Percentiles rank a stretch among this genome's conserved stretches.
Evolutionary conservation across 2,797 vertebrate species (phyloP).

Genomic region (Echeneis naucrates): DNA sequence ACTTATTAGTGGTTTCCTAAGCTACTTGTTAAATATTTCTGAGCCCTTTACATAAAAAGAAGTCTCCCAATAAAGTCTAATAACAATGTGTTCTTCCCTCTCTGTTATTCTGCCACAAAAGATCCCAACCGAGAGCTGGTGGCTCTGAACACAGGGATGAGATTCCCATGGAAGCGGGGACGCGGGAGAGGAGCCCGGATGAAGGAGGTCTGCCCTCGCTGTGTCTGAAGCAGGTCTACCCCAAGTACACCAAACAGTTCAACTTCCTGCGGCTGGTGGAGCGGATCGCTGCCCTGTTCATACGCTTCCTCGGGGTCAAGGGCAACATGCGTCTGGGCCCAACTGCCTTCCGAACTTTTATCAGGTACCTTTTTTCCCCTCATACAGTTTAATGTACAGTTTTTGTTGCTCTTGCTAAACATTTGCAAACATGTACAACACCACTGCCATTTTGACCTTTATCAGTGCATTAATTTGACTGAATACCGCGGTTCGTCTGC

Average conservation of each 20-base stretch:
- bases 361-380: constrained; percentile 86
- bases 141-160: constrained; percentile 66
- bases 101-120: neutral
- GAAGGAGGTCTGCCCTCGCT: constrained; percentile 84
- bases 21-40: neutral
- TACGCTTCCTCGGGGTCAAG: constrained; percentile 95
- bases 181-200: constrained; percentile 29
- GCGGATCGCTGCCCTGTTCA: constrained; percentile 90
- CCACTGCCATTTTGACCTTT: no score
- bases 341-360: constrained; percentile 94
- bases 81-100: neutral
- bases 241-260: constrained; percentile 95
- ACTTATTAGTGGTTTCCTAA: neutral
- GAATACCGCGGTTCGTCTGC: no score
- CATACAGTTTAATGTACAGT: no score
- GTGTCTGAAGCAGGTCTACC: constrained; percentile 96
- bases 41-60: neutral
- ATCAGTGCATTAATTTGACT: no score
- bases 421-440: no score
- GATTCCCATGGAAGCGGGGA: constrained; percentile 50
- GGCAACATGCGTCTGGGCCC: constrained; percentile 94
- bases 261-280: constrained; percentile 91
- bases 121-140: constrained; percentile 61
- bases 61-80: neutral
- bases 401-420: no score